These are phyloP conservation scores for Drosophila maculinotata DNA, from an alignment of 2,888 invertebrate species.

Conservation along the genomic window DNA sequence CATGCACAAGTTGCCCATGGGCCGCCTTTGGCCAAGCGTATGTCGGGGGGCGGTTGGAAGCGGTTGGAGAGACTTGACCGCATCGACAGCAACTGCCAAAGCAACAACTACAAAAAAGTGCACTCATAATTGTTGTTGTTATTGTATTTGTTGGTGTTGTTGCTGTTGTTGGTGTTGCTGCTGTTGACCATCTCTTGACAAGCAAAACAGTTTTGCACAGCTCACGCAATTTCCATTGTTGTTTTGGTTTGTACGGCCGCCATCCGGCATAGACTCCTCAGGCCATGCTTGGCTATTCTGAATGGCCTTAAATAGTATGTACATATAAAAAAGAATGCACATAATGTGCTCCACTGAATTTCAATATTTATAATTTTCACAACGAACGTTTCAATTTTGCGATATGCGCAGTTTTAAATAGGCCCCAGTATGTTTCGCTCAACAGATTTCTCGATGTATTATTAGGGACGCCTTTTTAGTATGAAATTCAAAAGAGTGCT, in stretches of 20 bases:
- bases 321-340: constrained; percentile 12
- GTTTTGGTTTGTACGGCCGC: constrained; percentile 29
- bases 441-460: too few species aligned
- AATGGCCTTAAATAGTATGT: constrained; percentile 56
- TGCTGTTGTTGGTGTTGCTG: constrained; percentile 27
- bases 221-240: constrained; percentile 70
- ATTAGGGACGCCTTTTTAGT: not conserved
- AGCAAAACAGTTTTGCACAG: constrained; percentile 70
- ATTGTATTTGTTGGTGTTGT: constrained; percentile 20
- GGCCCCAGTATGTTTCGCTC: not conserved
- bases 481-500: too few species aligned
- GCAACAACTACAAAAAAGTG: constrained; percentile 43
- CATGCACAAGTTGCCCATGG: constrained; percentile 60
- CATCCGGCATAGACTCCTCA: not conserved
- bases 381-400: constrained; percentile 4
- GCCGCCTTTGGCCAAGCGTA: constrained; percentile 22
- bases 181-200: constrained; percentile 62
- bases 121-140: constrained; percentile 5
- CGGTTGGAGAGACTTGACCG: constrained; percentile 46
- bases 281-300: constrained; percentile 48
- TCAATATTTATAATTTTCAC: constrained; percentile 34
- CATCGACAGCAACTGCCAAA: constrained; percentile 59
- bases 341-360: constrained; percentile 49
- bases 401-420: too few species aligned
- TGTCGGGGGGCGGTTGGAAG: not conserved